Evolutionary conservation across 1,140 invertebrate genomes (phyloP).

Genomic region (Dinothrombium tinctorium): DNA sequence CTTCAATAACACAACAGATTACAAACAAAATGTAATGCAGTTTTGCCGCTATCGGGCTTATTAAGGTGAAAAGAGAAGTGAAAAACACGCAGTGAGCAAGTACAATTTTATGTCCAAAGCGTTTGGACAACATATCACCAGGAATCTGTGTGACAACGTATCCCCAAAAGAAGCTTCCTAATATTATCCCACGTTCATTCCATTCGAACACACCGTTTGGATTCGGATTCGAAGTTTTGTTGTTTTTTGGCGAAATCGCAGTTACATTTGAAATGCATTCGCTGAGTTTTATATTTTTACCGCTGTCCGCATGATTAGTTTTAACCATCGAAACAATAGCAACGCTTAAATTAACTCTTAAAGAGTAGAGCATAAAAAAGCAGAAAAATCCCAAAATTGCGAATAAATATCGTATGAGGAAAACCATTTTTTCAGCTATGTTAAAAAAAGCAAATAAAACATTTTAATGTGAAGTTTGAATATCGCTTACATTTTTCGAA

Average conservation of each 20-base stretch:
- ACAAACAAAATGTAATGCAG: constrained; percentile 2
- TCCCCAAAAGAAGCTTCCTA: constrained; percentile 66
- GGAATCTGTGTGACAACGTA: constrained; percentile 59
- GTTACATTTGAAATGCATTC: too few species aligned
- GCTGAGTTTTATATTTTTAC: too few species aligned
- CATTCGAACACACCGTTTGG: constrained; percentile 50
- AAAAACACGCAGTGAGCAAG: constrained; percentile 53
- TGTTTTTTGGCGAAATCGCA: too few species aligned
- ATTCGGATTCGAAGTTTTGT: constrained; percentile 53
- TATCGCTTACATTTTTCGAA: too few species aligned
- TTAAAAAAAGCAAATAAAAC: too few species aligned
- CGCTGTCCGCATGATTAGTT: too few species aligned
- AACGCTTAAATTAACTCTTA: constrained; percentile 86
- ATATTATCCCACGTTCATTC: too few species aligned
- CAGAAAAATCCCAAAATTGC: constrained; percentile 73
- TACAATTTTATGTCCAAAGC: constrained; percentile 54
- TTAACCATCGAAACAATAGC: constrained; percentile 90
- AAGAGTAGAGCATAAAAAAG: constrained; percentile 76
- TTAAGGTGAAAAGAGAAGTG: constrained; percentile 22
- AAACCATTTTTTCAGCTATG: background rate
- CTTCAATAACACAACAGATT: constrained; percentile 14
- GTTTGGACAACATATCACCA: constrained; percentile 45
- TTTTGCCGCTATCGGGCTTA: constrained; percentile 7
- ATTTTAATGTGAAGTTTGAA: too few species aligned
- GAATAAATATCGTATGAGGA: constrained; percentile 37